Evolutionary conservation across 2,888 invertebrate species (phyloP), one percentile per base, ranked within the genome.

Genomic region (Drosophila mulleri): DNA sequence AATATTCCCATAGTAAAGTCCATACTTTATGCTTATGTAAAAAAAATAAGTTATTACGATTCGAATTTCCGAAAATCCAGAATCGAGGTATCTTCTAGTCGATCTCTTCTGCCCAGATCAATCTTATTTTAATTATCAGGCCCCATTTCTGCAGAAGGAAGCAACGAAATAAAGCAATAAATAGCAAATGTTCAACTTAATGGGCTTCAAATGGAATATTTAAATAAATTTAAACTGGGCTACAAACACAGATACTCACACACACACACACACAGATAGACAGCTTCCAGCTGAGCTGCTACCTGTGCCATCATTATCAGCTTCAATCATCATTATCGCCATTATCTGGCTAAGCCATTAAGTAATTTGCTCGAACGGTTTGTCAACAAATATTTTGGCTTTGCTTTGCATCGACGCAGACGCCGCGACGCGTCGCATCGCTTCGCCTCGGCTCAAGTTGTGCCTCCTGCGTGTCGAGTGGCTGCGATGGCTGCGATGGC

Each of bases 271-370:
- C 35, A 1, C 20, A 37, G 26, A 18, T 47, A 14, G 47, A 9
- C 60, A 47, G 23, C 42, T 18, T 50, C 26, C 47, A 16, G 23
- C 42, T n/a, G 65, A 29, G 35, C 56, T 8, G 71, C 58, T 45
- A 72, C 77, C 78, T 67, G 80, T 45, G 66, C 50, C 59, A 53
- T 70, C 48, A 72, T 81, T 75, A 80, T 88, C 59, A 48, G 20
- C 9, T 44, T 57, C 32, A 18, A 44, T 57, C 57, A 57, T 57
- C 57, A 57, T 57, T 57, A 56, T 56, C 71, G 65, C 67, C 68
- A 69, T 78, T 70, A 69, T 67, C 70, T 66, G 69, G 79, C 80
- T 80, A 69, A 70, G 83, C 77, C 74, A 88, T 84, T 87, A 87
- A 83, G 79, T 84, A 78, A 74, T 72, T 84, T 89, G 64, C 62